Conservation (phyloP, 2,888 invertebrate genomes). For the Charanyca ferruginea region DNA sequence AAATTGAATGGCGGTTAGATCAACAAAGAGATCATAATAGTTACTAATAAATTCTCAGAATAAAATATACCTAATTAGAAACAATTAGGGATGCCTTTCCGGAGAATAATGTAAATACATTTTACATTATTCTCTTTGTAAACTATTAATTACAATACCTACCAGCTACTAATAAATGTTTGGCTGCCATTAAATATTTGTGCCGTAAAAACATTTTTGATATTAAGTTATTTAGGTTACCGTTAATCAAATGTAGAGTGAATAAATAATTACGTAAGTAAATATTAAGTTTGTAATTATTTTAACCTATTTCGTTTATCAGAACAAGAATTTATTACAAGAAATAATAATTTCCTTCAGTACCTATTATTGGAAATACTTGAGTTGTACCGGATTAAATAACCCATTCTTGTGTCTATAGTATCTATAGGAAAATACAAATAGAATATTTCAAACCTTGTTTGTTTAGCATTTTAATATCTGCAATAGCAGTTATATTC, state of each 20-base stretch:
- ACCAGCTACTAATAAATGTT: neutral
- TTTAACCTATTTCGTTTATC: neutral
- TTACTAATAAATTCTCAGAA: neutral
- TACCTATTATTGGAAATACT: conserved; percentile 13
- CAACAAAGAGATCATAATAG: neutral
- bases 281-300: neutral
- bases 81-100: neutral
- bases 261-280: neutral
- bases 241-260: conserved; percentile 2
- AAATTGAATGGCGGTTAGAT: neutral
- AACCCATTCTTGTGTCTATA: conserved; percentile 10
- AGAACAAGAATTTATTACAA: neutral
- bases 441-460: neutral
- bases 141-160: neutral
- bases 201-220: neutral
- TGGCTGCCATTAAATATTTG: conserved; percentile 1
- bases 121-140: neutral
- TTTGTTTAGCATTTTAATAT: conserved; percentile 26
- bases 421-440: neutral
- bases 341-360: neutral
- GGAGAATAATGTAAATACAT: neutral
- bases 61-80: neutral
- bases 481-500: conserved; percentile 9
- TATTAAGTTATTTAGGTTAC: conserved; percentile 14
- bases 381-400: conserved; percentile 4